phyloP scores from a whole-genome alignment of 2,888 invertebrate genomes.

The Spatulosminthurus flaviceps region DNA sequence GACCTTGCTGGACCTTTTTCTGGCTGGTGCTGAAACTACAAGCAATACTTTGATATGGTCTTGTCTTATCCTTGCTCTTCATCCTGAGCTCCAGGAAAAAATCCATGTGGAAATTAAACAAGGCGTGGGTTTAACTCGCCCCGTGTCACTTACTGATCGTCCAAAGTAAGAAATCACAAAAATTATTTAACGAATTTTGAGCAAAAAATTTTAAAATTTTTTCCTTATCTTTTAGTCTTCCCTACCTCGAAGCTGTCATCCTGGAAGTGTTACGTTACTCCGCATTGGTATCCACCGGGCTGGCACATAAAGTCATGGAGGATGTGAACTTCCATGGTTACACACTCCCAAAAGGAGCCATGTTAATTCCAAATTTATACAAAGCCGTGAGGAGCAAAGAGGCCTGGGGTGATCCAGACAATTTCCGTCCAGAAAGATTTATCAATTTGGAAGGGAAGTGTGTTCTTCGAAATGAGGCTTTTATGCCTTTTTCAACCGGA shows the following conservation, averaged over 20 bases:
- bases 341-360: constrained; percentile 21
- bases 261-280: constrained; percentile 47
- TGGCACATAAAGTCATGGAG: constrained; percentile 32
- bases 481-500: constrained; percentile 36
- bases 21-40: constrained; percentile 49
- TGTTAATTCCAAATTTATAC: no score
- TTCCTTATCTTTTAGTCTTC: constrained; percentile 35
- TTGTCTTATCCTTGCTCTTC: constrained; percentile 51
- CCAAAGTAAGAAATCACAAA: constrained; percentile 37
- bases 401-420: no score
- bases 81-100: constrained; percentile 56
- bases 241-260: constrained; percentile 50
- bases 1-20: constrained; percentile 48
- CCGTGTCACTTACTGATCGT: constrained; percentile 52
- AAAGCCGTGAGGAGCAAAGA: no score
- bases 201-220: no score
- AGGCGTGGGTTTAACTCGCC: constrained; percentile 51
- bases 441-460: background rate
- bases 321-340: constrained; percentile 29
- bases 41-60: constrained; percentile 56
- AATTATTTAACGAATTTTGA: no score
- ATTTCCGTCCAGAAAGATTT: constrained; percentile 26
- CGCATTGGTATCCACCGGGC: constrained; percentile 35
- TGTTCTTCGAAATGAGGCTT: constrained; percentile 4
- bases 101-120: constrained; percentile 53